Base-by-base conservation (phyloP, 2,888 invertebrate genomes). In the Netelia fuscicornis region DNA sequence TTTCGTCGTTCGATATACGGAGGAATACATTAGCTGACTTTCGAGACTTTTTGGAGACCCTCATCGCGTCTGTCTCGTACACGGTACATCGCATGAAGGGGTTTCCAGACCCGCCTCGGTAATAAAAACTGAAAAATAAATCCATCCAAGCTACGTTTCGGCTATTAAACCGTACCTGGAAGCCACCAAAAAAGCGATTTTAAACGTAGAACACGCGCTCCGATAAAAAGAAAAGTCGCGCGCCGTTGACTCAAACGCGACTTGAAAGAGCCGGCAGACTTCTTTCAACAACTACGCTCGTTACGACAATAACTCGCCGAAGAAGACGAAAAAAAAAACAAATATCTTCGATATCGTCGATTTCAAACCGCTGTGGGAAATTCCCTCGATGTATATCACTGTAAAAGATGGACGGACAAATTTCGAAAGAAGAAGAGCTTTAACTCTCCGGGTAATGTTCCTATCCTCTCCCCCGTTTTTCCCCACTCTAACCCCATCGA, bases 391-490 rank as follows among this genome's bases (percentile, higher is more conserved):
- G 60, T 60, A 81, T 48, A 52, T 77, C 54, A 62, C 62, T 17
- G 44, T 20, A 17, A 74, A 42, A 74, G 75, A 79, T 44, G 37
- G 52, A 30, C 64, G 75, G 75, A 71, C 60, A 76, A 82, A 80
- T 77, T 68, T 74, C 62, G 64, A 62, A 65, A 64, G 75, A 81
- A 65, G 76, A 76, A 77, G 72, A 62, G 56, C 81, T 83, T 70
- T 76, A 70, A 82, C 67, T 76, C 13, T 56, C 25, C 54, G n/a
- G 82, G 60, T 52, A 44, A 64, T 70, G 23, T 25, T 56, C 56
- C 37, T n/a, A 13, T 20, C 54, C 54, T 23, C 67, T 44, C 58
- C 30, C 30, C 30, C 3, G 30, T 30, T 30, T 30, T 30, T 5
- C 30, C 30, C 37, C 37, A 37, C 37, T 37, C 37, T 3, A 17